A percentile compares a stretch with the other conserved stretches of the same genome.
Conservation (phyloP, 2,113 vertebrate genomes). For the Cacatua alba region DNA sequence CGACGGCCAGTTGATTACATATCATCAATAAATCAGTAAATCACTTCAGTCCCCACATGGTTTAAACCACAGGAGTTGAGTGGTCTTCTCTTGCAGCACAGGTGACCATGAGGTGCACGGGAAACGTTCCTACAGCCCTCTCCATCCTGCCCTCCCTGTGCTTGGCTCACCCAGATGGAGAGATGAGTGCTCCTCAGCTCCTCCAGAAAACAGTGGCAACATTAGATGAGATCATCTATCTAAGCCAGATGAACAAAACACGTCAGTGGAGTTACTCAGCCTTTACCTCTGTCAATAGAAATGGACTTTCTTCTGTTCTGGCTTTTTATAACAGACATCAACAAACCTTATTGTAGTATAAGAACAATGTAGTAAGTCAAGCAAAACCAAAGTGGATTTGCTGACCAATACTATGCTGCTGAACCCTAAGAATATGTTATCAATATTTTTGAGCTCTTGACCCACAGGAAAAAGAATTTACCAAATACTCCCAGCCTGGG, state of each 20-base stretch:
- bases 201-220: neutral
- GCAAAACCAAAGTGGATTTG: neutral
- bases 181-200: neutral
- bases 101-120: fast-evolving
- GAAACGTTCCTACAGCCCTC: fast-evolving
- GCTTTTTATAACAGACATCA: neutral
- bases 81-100: neutral
- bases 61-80: neutral
- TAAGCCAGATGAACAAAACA: neutral
- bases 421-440: neutral
- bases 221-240: neutral
- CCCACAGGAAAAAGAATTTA: neutral
- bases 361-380: neutral
- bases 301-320: neutral
- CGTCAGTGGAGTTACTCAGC: neutral
- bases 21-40: neutral
- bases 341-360: neutral
- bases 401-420: neutral
- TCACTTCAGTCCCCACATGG: neutral
- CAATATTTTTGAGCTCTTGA: neutral
- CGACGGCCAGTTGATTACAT: neutral
- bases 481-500: neutral
- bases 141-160: fast-evolving
- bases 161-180: neutral
- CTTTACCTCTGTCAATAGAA: neutral